Conservation (phyloP, 2,113 vertebrate species). For the Dascyllus trimaculatus region DNA sequence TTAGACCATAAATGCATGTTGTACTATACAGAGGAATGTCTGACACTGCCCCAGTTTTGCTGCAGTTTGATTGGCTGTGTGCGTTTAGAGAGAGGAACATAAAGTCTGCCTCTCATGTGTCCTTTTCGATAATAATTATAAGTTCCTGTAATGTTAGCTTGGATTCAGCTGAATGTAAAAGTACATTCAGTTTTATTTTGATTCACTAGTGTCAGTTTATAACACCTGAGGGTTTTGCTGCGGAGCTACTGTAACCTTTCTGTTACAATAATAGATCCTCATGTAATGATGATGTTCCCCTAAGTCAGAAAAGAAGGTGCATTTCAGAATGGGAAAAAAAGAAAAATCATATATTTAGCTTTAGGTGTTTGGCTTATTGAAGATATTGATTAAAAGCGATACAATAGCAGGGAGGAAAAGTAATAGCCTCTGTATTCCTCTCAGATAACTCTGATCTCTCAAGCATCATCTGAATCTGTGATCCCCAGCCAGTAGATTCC, state of each 20-base stretch:
- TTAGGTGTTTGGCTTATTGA: conserved; percentile 1
- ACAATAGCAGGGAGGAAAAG: conserved; percentile 1
- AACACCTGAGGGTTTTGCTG: neutral
- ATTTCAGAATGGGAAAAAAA: neutral
- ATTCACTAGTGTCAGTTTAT: neutral
- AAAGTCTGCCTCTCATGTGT: neutral
- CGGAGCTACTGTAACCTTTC: neutral
- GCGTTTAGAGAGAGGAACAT: neutral
- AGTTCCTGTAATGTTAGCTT: neutral
- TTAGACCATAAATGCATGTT: neutral
- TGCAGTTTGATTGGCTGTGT: conserved; percentile 11
- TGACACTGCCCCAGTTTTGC: conserved; percentile 9
- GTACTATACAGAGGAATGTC: neutral
- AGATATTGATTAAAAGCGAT: conserved; percentile 23
- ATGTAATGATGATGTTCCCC: neutral
- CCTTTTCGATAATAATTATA: neutral
- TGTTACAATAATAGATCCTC: neutral
- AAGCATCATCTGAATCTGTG: conserved; percentile 60
- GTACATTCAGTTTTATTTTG: neutral
- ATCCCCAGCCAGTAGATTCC: conserved; percentile 73
- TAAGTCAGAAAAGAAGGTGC: neutral
- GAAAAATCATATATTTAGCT: neutral
- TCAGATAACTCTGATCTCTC: conserved; percentile 60
- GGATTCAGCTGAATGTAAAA: neutral
- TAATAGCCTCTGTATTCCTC: conserved; percentile 34